Base-by-base conservation (phyloP, 2,797 vertebrate species). In the Microhierax caerulescens region DNA sequence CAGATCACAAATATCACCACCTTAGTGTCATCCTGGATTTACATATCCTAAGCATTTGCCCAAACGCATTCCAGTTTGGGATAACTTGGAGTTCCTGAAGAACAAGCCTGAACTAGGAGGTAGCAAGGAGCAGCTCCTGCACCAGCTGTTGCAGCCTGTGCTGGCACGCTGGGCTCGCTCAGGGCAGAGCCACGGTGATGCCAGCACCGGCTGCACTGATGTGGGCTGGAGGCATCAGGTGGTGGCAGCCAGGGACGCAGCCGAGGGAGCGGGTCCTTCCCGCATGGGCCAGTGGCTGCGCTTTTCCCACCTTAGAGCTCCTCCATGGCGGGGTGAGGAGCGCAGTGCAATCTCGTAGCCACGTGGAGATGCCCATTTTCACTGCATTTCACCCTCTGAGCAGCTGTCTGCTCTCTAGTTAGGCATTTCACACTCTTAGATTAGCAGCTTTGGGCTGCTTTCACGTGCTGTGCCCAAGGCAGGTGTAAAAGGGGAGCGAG, bases 161-260 rank as follows among this genome's bases (percentile, higher is more conserved):
- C 16, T 11, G 20, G 48, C 2, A 0, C 1, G 12, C 36, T 30
- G 34, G 53, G 24, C 50, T 16, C 0, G 10, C 34, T 9, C 14
- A 28, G 21, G n/a, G 14, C 39, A 59, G 61, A 5, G 32, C 15
- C 1, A 24, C 23, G 15, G 57, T 0, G 34, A 36, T 48, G 25
- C 28, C 32, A 68, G 47, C 1, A 0, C 41, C n/a, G 27, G 45
- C 23, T 21, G 67, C 27, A 28, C 24, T 11, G 37, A 4, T 23
- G 3, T 1, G 20, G 48, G 25, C 25, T 36, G 37, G 28, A 64
- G 50, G 53, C 9, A 23, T n/a, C 17, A 1, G 0, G 2, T 12
- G 21, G 12, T 1, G 8, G 27, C 18, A 17, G 5, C 20, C 17
- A 43, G 53, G 41, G 17, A 34, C 43, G 72, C 19, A 24, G 72